Base-by-base conservation (phyloP, 1,140 invertebrate genomes). In the Lanistes nyassanus region DNA sequence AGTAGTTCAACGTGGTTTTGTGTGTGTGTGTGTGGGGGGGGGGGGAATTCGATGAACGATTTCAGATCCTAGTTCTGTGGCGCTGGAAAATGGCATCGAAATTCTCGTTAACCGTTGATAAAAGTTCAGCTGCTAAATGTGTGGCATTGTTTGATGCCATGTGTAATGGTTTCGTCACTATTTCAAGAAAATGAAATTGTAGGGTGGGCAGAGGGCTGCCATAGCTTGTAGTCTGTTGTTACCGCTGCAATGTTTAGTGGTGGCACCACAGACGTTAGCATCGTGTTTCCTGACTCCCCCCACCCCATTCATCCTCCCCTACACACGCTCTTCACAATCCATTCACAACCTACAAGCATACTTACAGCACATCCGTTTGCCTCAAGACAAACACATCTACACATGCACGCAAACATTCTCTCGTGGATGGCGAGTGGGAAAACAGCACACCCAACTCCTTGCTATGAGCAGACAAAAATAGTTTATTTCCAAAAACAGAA, bases 391-490 rank as follows among this genome's bases (percentile, higher is more conserved):
- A 2, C 62, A 64, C 62, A 34, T 29, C 26, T 29, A 64, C 62
- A 64, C 62, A 64, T 29, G 34, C 62, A 64, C 62, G 19, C 23
- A 31, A 19, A 31, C 29, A 64, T 1, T 7, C 62, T 31, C 29
- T 7, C 0, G 23, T 11, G 31, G 11, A 3, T 2, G 31, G 23
- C 13, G 56, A 60, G 23, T 19, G 23, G 23, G 9, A 9, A 9
- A 47, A 47, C 42, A 47, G 42, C 9, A 47, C 42, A 47, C 42
- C 23, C 13, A 60, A 26, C 9, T 53, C 13, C 51, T 53, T 31
- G 29, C n/a, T 60, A 26, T 60, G 56, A 60, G 56, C 56, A 31
- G 56, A 60, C 56, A 60, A 60, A 60, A 60, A 60, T 60, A 60
- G 56, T 60, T 60, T 60, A 26, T 19, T 26, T 60, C n/a, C n/a